Evolutionary conservation across 2,888 invertebrate species (phyloP).

Genomic region (Netelia fuscicornis): DNA sequence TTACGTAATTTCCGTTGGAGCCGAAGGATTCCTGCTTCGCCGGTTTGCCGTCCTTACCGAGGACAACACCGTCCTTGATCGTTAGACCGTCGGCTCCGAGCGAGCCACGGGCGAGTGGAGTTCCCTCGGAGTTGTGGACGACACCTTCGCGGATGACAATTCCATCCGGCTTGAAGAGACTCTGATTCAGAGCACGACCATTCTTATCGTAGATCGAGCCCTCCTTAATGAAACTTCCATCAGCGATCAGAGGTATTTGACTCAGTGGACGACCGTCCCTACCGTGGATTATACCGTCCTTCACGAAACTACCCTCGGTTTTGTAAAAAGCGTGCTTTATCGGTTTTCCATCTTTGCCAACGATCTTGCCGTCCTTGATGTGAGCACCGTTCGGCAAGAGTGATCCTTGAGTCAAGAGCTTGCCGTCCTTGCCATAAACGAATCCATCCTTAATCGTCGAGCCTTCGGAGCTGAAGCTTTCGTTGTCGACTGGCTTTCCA

Average conservation of each 20-base stretch:
- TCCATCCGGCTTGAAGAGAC: slow-evolving; percentile 80
- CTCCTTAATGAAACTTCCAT: slow-evolving; percentile 79
- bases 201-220: slow-evolving; percentile 78
- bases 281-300: slow-evolving; percentile 80
- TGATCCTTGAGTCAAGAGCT: slow-evolving; percentile 81
- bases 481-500: slow-evolving; percentile 80
- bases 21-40: slow-evolving; percentile 81
- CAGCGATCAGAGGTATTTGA: slow-evolving; percentile 80
- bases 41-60: slow-evolving; percentile 80
- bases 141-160: slow-evolving; percentile 79
- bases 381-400: slow-evolving; percentile 80
- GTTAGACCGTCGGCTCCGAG: slow-evolving; percentile 78
- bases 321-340: slow-evolving; percentile 82
- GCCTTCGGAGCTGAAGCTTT: slow-evolving; percentile 81
- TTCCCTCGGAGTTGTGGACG: slow-evolving; percentile 75
- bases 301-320: slow-evolving; percentile 81
- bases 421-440: slow-evolving; percentile 80
- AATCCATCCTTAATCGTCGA: slow-evolving; percentile 80
- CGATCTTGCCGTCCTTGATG: slow-evolving; percentile 81
- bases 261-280: slow-evolving; percentile 79
- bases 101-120: slow-evolving; percentile 74
- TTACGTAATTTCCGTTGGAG: slow-evolving; percentile 78
- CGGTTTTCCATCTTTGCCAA: slow-evolving; percentile 80
- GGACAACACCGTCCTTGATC: slow-evolving; percentile 78
- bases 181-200: slow-evolving; percentile 77